These are phyloP conservation scores for Antheraea yamamai DNA, from an alignment of 2,888 invertebrate genomes.

Conservation along the genomic window DNA sequence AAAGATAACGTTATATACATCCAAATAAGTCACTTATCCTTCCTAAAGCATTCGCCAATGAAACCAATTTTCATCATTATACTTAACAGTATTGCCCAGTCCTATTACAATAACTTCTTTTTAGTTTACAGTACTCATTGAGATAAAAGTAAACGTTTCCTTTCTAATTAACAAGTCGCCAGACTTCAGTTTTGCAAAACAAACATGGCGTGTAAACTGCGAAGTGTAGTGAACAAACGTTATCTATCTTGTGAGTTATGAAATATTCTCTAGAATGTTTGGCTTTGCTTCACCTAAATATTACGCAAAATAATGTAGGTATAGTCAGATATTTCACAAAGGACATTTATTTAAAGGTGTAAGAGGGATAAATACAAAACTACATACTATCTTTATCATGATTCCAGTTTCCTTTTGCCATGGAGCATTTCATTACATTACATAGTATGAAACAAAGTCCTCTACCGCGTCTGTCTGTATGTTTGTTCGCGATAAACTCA, in stretches of 20 bases:
- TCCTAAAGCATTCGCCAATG: background rate
- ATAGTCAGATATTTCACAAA: background rate
- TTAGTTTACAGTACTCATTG: background rate
- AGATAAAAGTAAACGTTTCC: background rate
- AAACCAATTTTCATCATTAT: background rate
- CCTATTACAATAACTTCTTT: no score
- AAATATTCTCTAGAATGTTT: conserved; percentile 40
- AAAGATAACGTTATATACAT: no score
- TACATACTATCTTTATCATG: background rate
- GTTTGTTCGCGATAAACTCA: no score
- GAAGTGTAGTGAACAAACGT: conserved; percentile 47
- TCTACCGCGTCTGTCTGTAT: no score
- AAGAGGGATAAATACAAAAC: background rate
- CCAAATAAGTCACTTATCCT: background rate
- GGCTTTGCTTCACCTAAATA: conserved; percentile 42
- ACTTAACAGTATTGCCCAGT: no score
- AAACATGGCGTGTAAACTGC: conserved; percentile 39
- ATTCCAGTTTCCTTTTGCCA: background rate
- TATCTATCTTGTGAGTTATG: conserved; percentile 34
- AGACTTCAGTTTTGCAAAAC: conserved; percentile 40
- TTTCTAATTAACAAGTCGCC: conserved; percentile 28
- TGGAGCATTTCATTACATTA: background rate
- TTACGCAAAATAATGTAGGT: conserved; percentile 29
- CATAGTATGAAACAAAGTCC: no score
- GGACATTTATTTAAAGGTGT: background rate